These are phyloP conservation scores for Teleiodes luculella DNA, from an alignment of 2,888 invertebrate species.

Conservation along the genomic window DNA sequence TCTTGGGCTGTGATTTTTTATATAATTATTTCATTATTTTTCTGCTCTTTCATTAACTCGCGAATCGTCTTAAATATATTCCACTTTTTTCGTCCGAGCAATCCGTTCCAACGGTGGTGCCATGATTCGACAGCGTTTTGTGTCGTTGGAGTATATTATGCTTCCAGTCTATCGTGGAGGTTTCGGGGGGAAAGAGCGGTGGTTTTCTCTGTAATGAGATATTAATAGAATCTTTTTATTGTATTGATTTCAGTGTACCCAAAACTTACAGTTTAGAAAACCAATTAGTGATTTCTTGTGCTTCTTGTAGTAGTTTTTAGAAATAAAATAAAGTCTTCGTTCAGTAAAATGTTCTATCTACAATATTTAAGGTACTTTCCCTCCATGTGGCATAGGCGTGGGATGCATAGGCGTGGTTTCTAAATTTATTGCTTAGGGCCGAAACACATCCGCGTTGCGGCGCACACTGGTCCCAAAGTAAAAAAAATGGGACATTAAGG, in stretches of 20 bases:
- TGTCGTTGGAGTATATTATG: slow-evolving; percentile 15
- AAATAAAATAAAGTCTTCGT: too few relatives aligned
- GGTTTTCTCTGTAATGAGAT: slow-evolving; percentile 7
- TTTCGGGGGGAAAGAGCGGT: slow-evolving; percentile 12
- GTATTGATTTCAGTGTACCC: neutral
- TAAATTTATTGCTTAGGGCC: too few relatives aligned
- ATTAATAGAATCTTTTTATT: neutral
- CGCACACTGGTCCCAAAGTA: too few relatives aligned
- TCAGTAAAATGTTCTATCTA: too few relatives aligned
- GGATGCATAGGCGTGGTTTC: too few relatives aligned
- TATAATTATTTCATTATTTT: slow-evolving; percentile 16
- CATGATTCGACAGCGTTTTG: slow-evolving; percentile 20
- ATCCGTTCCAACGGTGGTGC: slow-evolving; percentile 18
- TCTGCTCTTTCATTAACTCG: slow-evolving; percentile 19
- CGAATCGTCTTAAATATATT: slow-evolving; percentile 4
- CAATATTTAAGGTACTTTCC: too few relatives aligned
- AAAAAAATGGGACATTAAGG: too few relatives aligned
- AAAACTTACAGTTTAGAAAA: slow-evolving; percentile 9
- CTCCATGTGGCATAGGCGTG: too few relatives aligned
- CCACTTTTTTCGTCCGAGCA: slow-evolving; percentile 14
- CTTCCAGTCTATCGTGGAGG: slow-evolving; percentile 12
- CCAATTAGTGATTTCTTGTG: slow-evolving; percentile 11
- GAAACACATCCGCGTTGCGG: too few relatives aligned
- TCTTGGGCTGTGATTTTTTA: slow-evolving; percentile 1
- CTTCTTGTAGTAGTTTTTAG: slow-evolving; percentile 1